Evolutionary conservation across 1,140 invertebrate species (phyloP), one percentile per base, ranked within the genome.

Genomic region (Zophobas morio): DNA sequence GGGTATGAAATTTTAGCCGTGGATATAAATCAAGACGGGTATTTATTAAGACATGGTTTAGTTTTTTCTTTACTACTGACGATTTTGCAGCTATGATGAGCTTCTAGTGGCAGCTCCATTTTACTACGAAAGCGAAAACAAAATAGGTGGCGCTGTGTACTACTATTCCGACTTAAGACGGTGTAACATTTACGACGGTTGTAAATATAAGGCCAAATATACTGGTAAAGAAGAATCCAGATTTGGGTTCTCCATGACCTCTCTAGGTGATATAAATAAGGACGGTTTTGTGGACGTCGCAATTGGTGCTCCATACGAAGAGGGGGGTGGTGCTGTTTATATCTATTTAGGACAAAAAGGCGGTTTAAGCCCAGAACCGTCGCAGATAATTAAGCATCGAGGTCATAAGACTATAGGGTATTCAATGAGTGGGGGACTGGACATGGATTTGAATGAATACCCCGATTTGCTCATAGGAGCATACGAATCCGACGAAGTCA

Each of bases 391-490:
- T 20, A 70, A 71, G 8, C 73, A 63, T 32, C 54, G 57, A 49
- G 84, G 89, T 53, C 85, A 96, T 54, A 88, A 85, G 74, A 96
- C 95, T 0, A 96, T 98, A 82, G 97, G 97, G 2, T 96, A 96
- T 85, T 96, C 96, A 0, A 86, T 99, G 20, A 94, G 94, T 79
- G 96, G 96, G 72, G 95, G 95, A 40, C 88, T 96, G 5, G 97
- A 99, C 87, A 89, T 99, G 84, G 97, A 99, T 87, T 87, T 89
- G 32, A 98, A 99, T 87, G 94, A 93, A 6, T 99, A 98, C 88
- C 95, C 96, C 0, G 97, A 98, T 89, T 88, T 98, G 76, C 88
- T 98, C 32, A 90, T 96, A 36, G 97, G 97, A 70, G 95, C 96
- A 35, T 97, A 96, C 86, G 95, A 94, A 83, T 90, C 92, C 79